These are phyloP conservation scores for Crossaster papposus DNA, from an alignment of 53 echinoderm and acorn worm species.

Conservation along the genomic window DNA sequence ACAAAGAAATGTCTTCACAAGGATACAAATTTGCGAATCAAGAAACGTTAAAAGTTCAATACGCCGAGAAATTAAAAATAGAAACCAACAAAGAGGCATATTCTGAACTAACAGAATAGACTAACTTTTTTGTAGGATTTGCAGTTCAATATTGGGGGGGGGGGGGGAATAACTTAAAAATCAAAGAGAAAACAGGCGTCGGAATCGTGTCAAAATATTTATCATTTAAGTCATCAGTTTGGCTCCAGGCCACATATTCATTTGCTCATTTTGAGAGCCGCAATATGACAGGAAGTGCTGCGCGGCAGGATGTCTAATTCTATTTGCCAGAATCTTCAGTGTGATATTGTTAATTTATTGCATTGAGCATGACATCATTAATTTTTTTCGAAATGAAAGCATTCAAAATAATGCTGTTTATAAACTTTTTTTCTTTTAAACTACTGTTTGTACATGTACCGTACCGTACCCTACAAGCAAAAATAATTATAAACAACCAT, in stretches of 20 bases:
- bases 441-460: no score
- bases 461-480: no score
- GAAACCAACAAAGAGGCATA: neutral
- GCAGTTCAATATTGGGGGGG: neutral
- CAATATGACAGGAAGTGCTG: neutral
- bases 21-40: no score
- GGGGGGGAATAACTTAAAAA: neutral
- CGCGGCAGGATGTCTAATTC: constrained; percentile 2
- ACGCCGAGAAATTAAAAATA: neutral
- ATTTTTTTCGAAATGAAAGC: no score
- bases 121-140: neutral
- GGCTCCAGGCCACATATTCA: constrained; percentile 16
- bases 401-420: no score
- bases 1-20: no score
- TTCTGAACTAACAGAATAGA: neutral
- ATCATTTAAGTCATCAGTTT: constrained; percentile 19
- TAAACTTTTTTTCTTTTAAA: no score
- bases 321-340: neutral
- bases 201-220: constrained; percentile 55
- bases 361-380: neutral
- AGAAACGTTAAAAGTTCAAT: no score
- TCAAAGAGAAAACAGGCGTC: constrained; percentile 9
- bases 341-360: neutral
- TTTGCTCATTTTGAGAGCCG: neutral
- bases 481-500: no score